Conservation (phyloP, 92 coral and sea anemone genomes). For the Porites evermanni region DNA sequence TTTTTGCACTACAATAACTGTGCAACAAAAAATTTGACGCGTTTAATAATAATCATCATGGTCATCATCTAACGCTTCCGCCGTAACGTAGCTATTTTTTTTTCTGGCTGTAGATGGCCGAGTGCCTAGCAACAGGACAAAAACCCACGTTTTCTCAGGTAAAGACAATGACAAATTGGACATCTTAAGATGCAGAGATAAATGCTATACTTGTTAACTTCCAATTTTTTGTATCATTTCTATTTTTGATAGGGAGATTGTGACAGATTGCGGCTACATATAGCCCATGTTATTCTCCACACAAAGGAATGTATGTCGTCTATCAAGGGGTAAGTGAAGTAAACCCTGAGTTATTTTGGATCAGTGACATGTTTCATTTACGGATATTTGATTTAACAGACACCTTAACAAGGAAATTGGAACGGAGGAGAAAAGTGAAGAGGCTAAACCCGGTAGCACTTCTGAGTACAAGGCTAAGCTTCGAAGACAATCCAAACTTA, state of each 20-base stretch:
- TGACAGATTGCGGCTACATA: not conserved
- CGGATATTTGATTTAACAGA: not conserved
- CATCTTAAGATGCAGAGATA: not conserved
- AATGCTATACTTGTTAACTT: not conserved
- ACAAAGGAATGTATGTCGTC: not conserved
- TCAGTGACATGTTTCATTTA: not conserved
- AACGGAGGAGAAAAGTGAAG: not conserved
- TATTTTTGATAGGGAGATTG: not conserved
- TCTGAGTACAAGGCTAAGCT: not conserved
- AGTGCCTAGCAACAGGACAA: not conserved
- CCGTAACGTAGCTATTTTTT: too few species aligned
- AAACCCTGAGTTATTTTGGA: not conserved
- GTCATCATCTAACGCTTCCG: not conserved
- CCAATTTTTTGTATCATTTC: not conserved
- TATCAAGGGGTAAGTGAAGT: not conserved
- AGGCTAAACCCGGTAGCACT: not conserved
- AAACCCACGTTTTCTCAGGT: not conserved
- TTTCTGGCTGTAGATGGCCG: not conserved
- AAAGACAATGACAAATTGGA: not conserved
- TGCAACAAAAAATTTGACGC: not conserved
- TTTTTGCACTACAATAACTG: not conserved
- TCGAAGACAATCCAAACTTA: not conserved
- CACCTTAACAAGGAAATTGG: not conserved
- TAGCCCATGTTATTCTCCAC: slow-evolving; percentile 8
- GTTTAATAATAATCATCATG: too few species aligned